Base-by-base conservation (phyloP, 2,888 invertebrate species). In the Cosmopolites sordidus region DNA sequence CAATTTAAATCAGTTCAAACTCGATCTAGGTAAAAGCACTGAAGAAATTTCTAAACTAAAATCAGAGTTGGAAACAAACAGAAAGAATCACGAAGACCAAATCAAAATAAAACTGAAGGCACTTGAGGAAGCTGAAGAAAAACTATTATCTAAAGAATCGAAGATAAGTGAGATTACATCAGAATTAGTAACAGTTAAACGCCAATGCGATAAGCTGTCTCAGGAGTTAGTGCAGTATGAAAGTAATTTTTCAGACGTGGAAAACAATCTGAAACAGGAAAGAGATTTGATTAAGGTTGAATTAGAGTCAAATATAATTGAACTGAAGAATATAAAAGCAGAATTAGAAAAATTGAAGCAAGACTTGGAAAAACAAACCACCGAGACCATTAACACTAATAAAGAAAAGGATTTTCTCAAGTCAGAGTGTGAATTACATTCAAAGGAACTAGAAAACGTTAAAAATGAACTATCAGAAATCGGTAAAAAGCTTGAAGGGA, bases 241-340 rank as follows among this genome's bases (percentile, higher is more conserved):
- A 53, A 60, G 60, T 40, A 68, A 70, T 54, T 69, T 73, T 39
- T 65, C 56, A 16, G 65, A 66, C 51, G 48, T 63, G 8, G 69
- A 69, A 59, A 39, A 44, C 4, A 61, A 43, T 49, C 57, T 67
- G 33, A 63, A 73, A 60, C 68, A 70, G 53, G 64, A 73, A 60
- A 64, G 74, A 3, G 71, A 73, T 30, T 64, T 70, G 43, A 56
- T 66, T n/a, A 69, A 68, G 47, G 61, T 64, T 43, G 62, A 60
- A 9, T 59, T 74, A 16, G 66, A 72, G 40, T 17, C 65, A 16
- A 74, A 72, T 59, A 65, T 65, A 11, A 55, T 55, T 2, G 65
- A 71, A 30, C 60, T 75, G 9, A 71, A 75, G 29, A 64, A 69
- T 46, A 55, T 63, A 1, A 71, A 70, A 43, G 65, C 68, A 14